These are phyloP conservation scores for Stigmatopora nigra DNA, from an alignment of 2,113 vertebrate species.

Conservation along the genomic window DNA sequence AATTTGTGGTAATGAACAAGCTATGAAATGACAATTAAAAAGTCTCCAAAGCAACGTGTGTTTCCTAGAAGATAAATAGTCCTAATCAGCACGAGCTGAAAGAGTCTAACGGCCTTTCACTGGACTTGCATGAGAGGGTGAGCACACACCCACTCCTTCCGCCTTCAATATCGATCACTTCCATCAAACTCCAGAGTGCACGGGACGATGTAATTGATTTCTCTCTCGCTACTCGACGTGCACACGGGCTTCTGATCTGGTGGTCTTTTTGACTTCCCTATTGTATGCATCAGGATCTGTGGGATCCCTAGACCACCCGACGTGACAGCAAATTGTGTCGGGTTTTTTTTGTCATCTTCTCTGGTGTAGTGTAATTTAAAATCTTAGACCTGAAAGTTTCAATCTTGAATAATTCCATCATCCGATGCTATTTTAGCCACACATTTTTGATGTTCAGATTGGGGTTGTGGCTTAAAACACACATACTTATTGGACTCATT, in stretches of 20 bases:
- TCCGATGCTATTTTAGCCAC: too few species aligned
- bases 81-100: constrained; percentile 1
- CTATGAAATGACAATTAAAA: background rate
- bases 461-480: too few species aligned
- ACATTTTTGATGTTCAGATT: too few species aligned
- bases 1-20: background rate
- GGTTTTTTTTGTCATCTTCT: too few species aligned
- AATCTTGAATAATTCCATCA: too few species aligned
- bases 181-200: constrained; percentile 65
- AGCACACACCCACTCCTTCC: constrained; percentile 24
- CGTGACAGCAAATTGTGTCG: constrained; percentile 5
- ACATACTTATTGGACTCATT: background rate
- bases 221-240: constrained; percentile 27
- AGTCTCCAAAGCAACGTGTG: background rate
- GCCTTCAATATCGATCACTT: constrained; percentile 54
- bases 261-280: constrained; percentile 32
- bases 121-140: constrained; percentile 13
- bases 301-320: constrained; percentile 16
- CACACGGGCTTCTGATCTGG: constrained; percentile 24
- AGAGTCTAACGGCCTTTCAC: background rate
- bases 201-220: constrained; percentile 67
- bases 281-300: constrained; percentile 23
- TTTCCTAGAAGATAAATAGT: background rate
- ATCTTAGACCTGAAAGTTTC: too few species aligned
- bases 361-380: too few species aligned